Percentiles rank a stretch among this genome's conserved stretches.
Conservation (phyloP, 2,113 vertebrate species). For the Lagopus muta region DNA sequence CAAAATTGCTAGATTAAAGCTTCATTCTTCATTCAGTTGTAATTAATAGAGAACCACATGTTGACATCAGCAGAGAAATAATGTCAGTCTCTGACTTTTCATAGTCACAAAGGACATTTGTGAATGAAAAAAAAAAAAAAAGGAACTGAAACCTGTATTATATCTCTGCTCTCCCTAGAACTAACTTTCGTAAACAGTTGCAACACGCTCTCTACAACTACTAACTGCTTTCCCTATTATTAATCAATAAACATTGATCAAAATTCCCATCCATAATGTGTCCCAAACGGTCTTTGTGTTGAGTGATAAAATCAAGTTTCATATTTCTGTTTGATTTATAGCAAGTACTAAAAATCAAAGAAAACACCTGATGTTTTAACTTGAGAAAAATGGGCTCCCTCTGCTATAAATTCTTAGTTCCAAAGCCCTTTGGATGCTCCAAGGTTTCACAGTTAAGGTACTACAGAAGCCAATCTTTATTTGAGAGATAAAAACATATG, state of each 20-base stretch:
- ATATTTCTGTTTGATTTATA: neutral
- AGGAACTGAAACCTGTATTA: neutral
- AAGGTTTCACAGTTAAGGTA: neutral
- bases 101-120: neutral
- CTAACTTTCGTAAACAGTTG: neutral
- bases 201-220: neutral
- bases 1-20: neutral
- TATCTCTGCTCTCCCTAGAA: neutral
- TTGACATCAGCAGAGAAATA: neutral
- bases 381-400: neutral
- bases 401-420: neutral
- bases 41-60: neutral
- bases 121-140: neutral
- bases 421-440: neutral
- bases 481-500: conserved; percentile 45
- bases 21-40: neutral
- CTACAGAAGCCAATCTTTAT: conserved; percentile 30
- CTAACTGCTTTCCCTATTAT: neutral
- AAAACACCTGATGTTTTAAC: neutral
- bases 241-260: neutral
- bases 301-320: neutral
- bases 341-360: neutral
- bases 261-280: neutral
- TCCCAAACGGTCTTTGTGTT: neutral
- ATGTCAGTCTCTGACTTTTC: neutral